Base-by-base conservation (phyloP, 2,113 vertebrate species). In the Aptenodytes patagonicus region DNA sequence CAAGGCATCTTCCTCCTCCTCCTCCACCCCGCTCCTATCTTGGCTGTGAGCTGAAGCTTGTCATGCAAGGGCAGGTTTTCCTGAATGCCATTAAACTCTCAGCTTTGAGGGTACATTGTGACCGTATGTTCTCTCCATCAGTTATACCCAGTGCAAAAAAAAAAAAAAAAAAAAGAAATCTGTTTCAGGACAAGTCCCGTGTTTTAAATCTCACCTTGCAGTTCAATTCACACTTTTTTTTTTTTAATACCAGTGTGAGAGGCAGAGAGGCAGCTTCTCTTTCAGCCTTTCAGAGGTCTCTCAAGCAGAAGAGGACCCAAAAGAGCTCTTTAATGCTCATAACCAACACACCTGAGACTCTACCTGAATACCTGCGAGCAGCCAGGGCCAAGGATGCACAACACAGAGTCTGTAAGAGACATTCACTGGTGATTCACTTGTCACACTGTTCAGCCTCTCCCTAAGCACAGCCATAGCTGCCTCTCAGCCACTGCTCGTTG, bases 41-140 rank as follows among this genome's bases (percentile, higher is more conserved):
- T 26, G 70, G 54, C 79, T 52, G 44, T 73, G 68, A 61, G 38
- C 89, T 44, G 49, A 31, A 29, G 49, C 28, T 3, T 11, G 34
- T 15, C 66, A 24, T 7, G 7, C 34, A 36, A 24, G 62, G 62
- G 49, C 44, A 42, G 79, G 31, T 54, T 31, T 24, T 62, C n/a
- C n/a, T 52, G 40, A 52, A 17, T 5, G 6, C 65, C 36, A 21
- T 3, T 7, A 10, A 38, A 11, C 21, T 10, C 36, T 20, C 19
- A 20, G 47, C 10, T 28, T 3, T 29, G 57, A 38, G 54, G 51
- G 51, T 7, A 42, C 6, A 0, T 2, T 10, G 40, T 17, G 47
- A 11, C 65, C 4, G 5, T 7, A 2, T 5, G 26, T 9, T 42
- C 52, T 42, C 36, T 22, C 51, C 32, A 11, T 16, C 17, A 26